These are phyloP conservation scores for Puntigrus tetrazona DNA, from an alignment of 2,113 vertebrate species.

Conservation along the genomic window DNA sequence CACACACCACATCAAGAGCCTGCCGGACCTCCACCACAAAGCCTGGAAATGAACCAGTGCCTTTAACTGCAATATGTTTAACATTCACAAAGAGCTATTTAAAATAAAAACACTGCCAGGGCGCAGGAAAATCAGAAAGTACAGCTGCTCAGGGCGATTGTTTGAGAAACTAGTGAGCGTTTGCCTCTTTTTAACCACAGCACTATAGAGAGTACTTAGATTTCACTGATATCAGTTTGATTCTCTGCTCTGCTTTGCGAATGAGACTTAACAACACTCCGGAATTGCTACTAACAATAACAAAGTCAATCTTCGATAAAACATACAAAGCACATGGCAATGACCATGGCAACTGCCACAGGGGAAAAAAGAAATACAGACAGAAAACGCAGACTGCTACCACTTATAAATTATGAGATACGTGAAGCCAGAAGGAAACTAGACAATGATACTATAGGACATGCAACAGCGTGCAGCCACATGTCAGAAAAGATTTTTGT, in stretches of 20 bases:
- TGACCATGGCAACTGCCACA: background rate
- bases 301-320: slow-evolving; percentile 31
- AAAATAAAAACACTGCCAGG: slow-evolving; percentile 65
- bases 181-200: slow-evolving; percentile 20
- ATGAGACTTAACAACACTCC: slow-evolving; percentile 2
- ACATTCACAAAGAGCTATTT: slow-evolving; percentile 60
- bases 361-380: background rate
- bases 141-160: slow-evolving; percentile 40
- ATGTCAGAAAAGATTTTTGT: slow-evolving; percentile 15
- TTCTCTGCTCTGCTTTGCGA: background rate
- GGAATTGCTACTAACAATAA: slow-evolving; percentile 33
- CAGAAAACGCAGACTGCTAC: background rate
- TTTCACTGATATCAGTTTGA: slow-evolving; percentile 40
- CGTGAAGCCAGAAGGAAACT: slow-evolving; percentile 14
- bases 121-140: slow-evolving; percentile 63
- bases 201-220: slow-evolving; percentile 37
- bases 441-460: slow-evolving; percentile 17
- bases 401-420: slow-evolving; percentile 1
- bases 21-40: slow-evolving; percentile 58
- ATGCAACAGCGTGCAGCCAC: slow-evolving; percentile 21
- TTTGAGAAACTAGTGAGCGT: slow-evolving; percentile 37
- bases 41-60: slow-evolving; percentile 56
- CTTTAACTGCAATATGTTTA: slow-evolving; percentile 62
- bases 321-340: background rate
- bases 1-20: slow-evolving; percentile 67